These are phyloP conservation scores for Apteryx owenii DNA, from an alignment of 2,113 vertebrate genomes.

Conservation along the genomic window DNA sequence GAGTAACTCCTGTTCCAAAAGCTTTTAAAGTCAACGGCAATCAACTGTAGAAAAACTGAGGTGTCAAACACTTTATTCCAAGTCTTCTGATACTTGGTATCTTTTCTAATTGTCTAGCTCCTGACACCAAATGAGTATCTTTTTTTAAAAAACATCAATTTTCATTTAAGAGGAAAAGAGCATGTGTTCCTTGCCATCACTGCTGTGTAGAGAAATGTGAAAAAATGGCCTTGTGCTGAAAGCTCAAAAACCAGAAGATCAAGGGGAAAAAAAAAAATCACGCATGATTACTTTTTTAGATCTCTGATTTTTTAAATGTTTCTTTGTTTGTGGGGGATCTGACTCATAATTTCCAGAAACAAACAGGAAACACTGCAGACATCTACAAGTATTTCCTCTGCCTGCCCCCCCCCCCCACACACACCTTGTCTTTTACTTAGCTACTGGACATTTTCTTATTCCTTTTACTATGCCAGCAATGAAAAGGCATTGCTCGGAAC, in stretches of 20 bases:
- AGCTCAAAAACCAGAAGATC: not conserved
- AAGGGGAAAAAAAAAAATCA: not conserved
- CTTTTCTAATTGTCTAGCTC: not conserved
- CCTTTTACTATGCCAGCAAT: not conserved
- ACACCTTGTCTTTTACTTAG: not conserved
- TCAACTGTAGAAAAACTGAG: not conserved
- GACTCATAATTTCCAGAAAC: conserved; percentile 63
- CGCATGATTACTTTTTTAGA: not conserved
- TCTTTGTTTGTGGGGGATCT: conserved; percentile 53
- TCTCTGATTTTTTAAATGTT: not conserved
- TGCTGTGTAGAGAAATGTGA: not conserved
- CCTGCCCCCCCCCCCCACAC: not conserved
- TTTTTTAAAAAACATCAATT: rapidly evolving
- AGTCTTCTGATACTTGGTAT: rapidly evolving
- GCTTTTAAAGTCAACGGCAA: not conserved
- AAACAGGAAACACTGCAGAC: conserved; percentile 59
- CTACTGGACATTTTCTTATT: not conserved
- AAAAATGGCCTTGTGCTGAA: not conserved
- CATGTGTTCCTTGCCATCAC: not conserved
- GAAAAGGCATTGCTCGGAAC: not conserved
- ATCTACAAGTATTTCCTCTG: conserved; percentile 56
- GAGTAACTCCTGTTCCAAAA: not conserved
- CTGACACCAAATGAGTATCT: not conserved
- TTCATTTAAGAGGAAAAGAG: not conserved
- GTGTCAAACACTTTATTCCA: not conserved